phyloP scores from a whole-genome alignment of 2,888 invertebrate species.

The Ptycholaimellus sp. region DNA sequence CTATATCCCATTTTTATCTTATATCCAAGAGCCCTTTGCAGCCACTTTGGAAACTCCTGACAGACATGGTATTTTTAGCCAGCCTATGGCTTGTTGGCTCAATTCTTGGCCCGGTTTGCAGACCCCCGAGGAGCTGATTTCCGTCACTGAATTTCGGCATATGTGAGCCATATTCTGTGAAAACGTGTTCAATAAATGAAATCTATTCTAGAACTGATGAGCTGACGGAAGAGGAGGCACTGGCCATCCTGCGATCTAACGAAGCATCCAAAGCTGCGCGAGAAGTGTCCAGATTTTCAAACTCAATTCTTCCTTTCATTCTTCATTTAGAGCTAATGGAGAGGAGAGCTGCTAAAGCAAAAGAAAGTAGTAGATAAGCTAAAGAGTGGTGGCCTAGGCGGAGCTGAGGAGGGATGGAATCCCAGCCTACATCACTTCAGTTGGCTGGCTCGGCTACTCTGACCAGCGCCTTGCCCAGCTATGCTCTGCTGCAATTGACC shows the following conservation, averaged over 20 bases:
- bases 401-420: too few relatives aligned
- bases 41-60: too few relatives aligned
- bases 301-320: too few relatives aligned
- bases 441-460: slow-evolving; percentile 64
- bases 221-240: slow-evolving; percentile 54
- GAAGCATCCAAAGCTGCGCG: slow-evolving; percentile 35
- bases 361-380: slow-evolving; percentile 31
- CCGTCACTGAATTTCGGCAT: slow-evolving; percentile 58
- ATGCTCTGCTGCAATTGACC: slow-evolving; percentile 4
- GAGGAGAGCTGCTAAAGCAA: not conserved
- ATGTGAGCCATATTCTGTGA: slow-evolving; percentile 34
- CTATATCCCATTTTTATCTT: too few relatives aligned
- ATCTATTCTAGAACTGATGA: slow-evolving; percentile 46
- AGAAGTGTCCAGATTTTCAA: too few relatives aligned
- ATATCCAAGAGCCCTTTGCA: too few relatives aligned
- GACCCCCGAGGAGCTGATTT: slow-evolving; percentile 55
- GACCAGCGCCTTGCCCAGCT: slow-evolving; percentile 44
- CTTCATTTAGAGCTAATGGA: slow-evolving; percentile 26
- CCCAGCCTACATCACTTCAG: slow-evolving; percentile 55
- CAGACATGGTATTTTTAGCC: too few relatives aligned
- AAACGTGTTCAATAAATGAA: too few relatives aligned
- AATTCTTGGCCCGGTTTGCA: too few relatives aligned
- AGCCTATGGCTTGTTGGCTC: too few relatives aligned
- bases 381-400: too few relatives aligned
- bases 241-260: slow-evolving; percentile 41